Base-by-base conservation (phyloP, 1,140 invertebrate genomes). In the Calephelis virginiensis region DNA sequence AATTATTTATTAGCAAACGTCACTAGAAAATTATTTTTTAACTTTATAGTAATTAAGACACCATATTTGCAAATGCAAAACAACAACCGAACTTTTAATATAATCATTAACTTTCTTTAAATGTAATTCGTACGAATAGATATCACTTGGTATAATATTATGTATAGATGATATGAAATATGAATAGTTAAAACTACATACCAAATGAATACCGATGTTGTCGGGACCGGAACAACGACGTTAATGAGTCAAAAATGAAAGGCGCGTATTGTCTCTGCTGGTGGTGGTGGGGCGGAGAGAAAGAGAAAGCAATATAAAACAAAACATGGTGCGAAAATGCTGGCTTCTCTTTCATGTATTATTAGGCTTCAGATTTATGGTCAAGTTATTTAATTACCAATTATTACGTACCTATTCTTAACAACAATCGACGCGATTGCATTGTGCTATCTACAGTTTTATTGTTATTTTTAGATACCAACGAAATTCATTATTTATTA, bases 151-250 rank as follows among this genome's bases (percentile, higher is more conserved):
- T 14, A 49, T 49, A 49, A 49, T 49, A 49, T 49, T 11, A 49
- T 8, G 8, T 49, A 17, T 17, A 17, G 17, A 17, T 17, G 17
- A 17, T 49, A 7, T 49, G 3, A 6, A 48, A 48, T 48, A 48
- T 12, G 46, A 47, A 48, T 6, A 48, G 47, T 12, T 13, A 49
- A 14, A 14, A 7, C 48, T 17, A 49, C 13, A 49, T 49, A 49
- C 48, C 48, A 13, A 49, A 13, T 49, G n/a, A 49, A 49, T 8
- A 13, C 11, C 48, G 48, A 49, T 49, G 48, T 49, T 49, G n/a
- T 49, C 13, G 13, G 48, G 48, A 49, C 48, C n/a, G 48, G n/a
- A 14, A 49, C 48, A 49, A 49, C 48, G 48, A 49, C 48, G 47
- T 17, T 3, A 17, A 17, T 48, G 47, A 48, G 47, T 48, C 47